Base-by-base conservation (phyloP, 2,888 invertebrate species). In the Timandra comae region DNA sequence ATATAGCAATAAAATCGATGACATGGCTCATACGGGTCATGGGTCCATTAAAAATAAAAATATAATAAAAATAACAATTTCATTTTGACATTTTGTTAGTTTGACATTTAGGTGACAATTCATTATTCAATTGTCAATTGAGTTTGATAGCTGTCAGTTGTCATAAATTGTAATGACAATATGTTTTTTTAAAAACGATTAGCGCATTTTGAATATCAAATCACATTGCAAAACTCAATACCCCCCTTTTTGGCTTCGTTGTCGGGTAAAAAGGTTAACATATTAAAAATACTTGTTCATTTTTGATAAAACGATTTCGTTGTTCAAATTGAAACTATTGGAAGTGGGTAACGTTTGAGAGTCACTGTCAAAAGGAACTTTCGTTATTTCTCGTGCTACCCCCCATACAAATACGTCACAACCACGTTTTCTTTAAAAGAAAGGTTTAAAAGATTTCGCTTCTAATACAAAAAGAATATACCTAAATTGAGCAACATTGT, bases 401-500 rank as follows among this genome's bases (percentile, higher is more conserved):
- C 43, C 60, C 57, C 58, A 51, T 55, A 67, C 76, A 75, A 24
- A 24, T 11, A 76, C 67, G 50, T 82, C 84, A 84, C 84, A 84
- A 84, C 84, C 81, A 68, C 78, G 49, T 62, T 72, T 66, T 56
- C 49, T 30, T 52, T 35, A 49, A 66, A 63, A 59, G 44, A 59
- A 65, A 49, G 31, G n/a, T 33, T 37, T 51, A 54, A 49, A 49
- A 48, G 36, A 45, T 35, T 46, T 52, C 59, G n/a, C 43, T 51
- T 59, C 55, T 62, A 63, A 59, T 54, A 55, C 38, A 53, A 67
- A 66, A 70, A 56, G 30, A 66, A 66, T 50, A 55, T 50, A 60
- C 64, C 70, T 78, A 73, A 72, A 69, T 84, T 84, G 82, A 84
- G 82, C 82, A 82, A 76, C 49, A 51, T 68, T 63, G 45, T 49